A percentile compares a stretch with the other conserved stretches of the same genome.
Evolutionary conservation across 2,888 invertebrate species (phyloP).

Genomic region (Folsomia manolachei): DNA sequence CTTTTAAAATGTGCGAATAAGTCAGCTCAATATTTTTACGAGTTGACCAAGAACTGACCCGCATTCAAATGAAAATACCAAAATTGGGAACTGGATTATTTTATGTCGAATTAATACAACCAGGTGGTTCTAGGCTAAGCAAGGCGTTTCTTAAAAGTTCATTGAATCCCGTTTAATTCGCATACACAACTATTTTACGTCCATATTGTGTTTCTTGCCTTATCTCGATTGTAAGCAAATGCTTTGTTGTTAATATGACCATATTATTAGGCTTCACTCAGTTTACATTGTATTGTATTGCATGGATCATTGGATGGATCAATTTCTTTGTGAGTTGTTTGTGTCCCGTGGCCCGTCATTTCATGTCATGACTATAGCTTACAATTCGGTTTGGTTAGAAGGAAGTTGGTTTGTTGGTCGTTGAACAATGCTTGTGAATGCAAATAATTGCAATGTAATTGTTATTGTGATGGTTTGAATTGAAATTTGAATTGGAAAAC

Average conservation of each 20-base stretch:
- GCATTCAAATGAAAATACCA: neutral
- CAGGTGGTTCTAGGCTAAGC: neutral
- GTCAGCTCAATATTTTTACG: too few species aligned
- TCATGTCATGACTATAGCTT: neutral
- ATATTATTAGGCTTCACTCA: neutral
- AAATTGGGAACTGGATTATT: neutral
- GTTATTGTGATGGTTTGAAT: neutral
- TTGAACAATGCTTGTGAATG: too few species aligned
- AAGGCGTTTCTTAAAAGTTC: neutral
- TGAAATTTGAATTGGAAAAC: too few species aligned
- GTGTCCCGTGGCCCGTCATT: neutral
- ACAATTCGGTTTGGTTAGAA: neutral
- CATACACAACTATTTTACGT: too few species aligned
- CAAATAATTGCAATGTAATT: neutral
- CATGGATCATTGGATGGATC: neutral
- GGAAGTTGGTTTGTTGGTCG: neutral
- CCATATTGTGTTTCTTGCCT: neutral
- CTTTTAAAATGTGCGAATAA: too few species aligned
- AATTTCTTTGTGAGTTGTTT: neutral
- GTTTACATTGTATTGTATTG: neutral
- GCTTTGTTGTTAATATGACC: neutral
- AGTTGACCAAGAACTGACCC: neutral
- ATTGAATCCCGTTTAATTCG: neutral
- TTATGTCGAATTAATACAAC: neutral
- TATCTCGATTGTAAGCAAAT: neutral